A percentile compares a stretch with the other conserved stretches of the same genome.
These are phyloP conservation scores for Zaprionus lineosus DNA, from an alignment of 2,888 invertebrate species.

Conservation along the genomic window DNA sequence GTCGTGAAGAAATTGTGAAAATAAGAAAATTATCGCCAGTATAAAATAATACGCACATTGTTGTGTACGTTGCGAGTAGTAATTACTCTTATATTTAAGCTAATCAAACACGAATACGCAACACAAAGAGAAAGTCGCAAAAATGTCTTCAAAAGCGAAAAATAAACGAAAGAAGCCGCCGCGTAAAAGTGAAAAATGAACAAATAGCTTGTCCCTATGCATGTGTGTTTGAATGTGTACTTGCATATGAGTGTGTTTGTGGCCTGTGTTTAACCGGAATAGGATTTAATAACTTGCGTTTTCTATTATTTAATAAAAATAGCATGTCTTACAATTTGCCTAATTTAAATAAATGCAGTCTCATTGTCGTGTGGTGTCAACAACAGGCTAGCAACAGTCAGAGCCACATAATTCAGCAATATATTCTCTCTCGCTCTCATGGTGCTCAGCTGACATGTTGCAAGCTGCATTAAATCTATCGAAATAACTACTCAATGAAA, in stretches of 20 bases:
- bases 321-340: constrained; percentile 17
- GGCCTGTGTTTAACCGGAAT: constrained; percentile 13
- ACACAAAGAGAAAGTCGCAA: constrained; percentile 53
- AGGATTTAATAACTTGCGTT: constrained; percentile 34
- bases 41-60: constrained; percentile 34
- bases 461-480: constrained; percentile 53
- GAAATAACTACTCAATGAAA: constrained; percentile 41
- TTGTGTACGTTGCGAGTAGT: neutral
- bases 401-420: constrained; percentile 63
- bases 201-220: neutral
- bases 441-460: constrained; percentile 69
- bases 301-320: constrained; percentile 18
- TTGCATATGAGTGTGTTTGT: neutral
- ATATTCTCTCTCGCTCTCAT: constrained; percentile 12
- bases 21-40: constrained; percentile 28
- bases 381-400: constrained; percentile 71
- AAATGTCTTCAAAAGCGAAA: constrained; percentile 31
- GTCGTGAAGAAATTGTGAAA: constrained; percentile 53
- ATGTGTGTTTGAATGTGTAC: constrained; percentile 8
- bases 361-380: constrained; percentile 55
- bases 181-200: constrained; percentile 54
- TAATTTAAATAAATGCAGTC: constrained; percentile 55
- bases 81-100: constrained; percentile 25
- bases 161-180: constrained; percentile 50
- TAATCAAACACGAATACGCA: constrained; percentile 46